Percentiles rank a stretch among this genome's conserved stretches.
phyloP scores from a whole-genome alignment of 2,797 vertebrate genomes.

The Sarcoramphus papa region DNA sequence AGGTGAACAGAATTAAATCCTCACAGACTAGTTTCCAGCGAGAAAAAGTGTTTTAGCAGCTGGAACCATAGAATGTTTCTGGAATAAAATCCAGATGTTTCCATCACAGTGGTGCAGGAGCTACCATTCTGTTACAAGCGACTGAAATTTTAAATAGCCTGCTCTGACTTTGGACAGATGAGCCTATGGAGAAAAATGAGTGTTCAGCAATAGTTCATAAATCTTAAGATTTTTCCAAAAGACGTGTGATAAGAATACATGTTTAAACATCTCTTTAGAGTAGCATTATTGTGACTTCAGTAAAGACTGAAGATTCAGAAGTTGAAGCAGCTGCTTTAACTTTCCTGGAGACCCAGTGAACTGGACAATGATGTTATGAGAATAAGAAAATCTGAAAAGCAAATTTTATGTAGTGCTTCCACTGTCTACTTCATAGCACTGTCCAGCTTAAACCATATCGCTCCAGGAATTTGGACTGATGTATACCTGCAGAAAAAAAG shows the following conservation, averaged over 20 bases:
- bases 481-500: neutral
- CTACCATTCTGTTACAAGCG: neutral
- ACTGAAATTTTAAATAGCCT: neutral
- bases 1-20: slow-evolving; percentile 45
- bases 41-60: neutral
- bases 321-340: neutral
- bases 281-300: neutral
- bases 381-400: neutral
- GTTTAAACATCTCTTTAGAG: neutral
- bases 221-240: neutral
- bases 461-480: neutral
- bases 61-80: neutral
- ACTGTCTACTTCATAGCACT: neutral
- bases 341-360: neutral
- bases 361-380: neutral
- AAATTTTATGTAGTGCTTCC: neutral
- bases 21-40: neutral
- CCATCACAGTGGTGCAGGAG: neutral
- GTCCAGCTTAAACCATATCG: neutral
- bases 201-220: neutral
- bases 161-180: neutral
- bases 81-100: slow-evolving; percentile 56
- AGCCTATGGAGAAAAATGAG: neutral
- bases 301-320: neutral
- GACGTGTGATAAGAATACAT: neutral